Evolutionary conservation across 2,113 vertebrate genomes (phyloP).

Genomic region (Lamprotornis superbus): DNA sequence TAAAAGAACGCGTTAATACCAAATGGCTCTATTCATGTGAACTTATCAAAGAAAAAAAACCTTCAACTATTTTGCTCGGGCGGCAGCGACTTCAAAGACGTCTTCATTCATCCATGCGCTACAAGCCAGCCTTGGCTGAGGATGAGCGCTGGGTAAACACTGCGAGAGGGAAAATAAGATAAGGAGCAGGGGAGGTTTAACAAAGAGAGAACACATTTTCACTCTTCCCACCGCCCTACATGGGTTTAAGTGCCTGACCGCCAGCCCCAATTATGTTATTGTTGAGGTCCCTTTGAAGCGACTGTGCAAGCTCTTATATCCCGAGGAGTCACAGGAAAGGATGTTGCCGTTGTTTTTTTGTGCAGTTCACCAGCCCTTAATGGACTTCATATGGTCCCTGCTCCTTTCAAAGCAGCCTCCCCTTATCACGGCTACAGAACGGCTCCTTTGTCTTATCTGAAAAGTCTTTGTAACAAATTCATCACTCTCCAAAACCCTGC

Average conservation of each 20-base stretch:
- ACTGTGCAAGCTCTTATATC: neutral
- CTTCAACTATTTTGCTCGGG: neutral
- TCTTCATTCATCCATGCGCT: neutral
- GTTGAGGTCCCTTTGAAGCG: slow-evolving; percentile 40
- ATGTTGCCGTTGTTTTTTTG: neutral
- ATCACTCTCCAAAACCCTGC: neutral
- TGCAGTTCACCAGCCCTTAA: slow-evolving; percentile 13
- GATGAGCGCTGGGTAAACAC: slow-evolving; percentile 17
- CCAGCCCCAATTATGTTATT: slow-evolving; percentile 1
- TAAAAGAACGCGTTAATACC: neutral
- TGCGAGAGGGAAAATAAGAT: slow-evolving; percentile 25
- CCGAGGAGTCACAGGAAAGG: slow-evolving; percentile 24
- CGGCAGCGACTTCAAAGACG: neutral
- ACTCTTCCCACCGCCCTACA: neutral
- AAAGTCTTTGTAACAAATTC: neutral
- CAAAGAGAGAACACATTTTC: slow-evolving; percentile 43
- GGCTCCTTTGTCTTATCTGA: neutral
- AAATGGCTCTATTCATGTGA: slow-evolving; percentile 23
- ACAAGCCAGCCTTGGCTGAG: neutral
- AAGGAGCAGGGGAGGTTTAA: neutral
- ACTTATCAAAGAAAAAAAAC: slow-evolving; percentile 2
- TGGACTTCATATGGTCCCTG: slow-evolving; percentile 41
- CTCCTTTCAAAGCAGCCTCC: slow-evolving; percentile 3
- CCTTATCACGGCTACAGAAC: neutral
- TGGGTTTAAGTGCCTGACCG: slow-evolving; percentile 46